Conservation (phyloP, 2,113 vertebrate species). For the pig (Sus scrofa) region T2T-Sscrofa CM000814.6:227501-228000, state of each 20-base stretch:
- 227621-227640: neutral
- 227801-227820: neutral
- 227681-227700: fast-evolving
- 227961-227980: neutral
- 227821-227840: neutral
- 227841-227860: neutral
- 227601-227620: neutral
- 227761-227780: neutral
- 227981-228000: neutral
- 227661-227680: fast-evolving
- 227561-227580: neutral
- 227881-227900: fast-evolving
- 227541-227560: neutral
- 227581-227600: neutral
- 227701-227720: neutral
- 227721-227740: fast-evolving
- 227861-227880: neutral
- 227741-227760: fast-evolving
- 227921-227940: fast-evolving
- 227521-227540: neutral
- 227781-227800: neutral
- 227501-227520: fast-evolving
- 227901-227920: neutral
- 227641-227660: neutral
- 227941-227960: neutral